A percentile compares a stretch with the other conserved stretches of the same genome.
Evolutionary conservation across 2,113 vertebrate species (phyloP).

Genomic region (Salvelinus namaycush): DNA sequence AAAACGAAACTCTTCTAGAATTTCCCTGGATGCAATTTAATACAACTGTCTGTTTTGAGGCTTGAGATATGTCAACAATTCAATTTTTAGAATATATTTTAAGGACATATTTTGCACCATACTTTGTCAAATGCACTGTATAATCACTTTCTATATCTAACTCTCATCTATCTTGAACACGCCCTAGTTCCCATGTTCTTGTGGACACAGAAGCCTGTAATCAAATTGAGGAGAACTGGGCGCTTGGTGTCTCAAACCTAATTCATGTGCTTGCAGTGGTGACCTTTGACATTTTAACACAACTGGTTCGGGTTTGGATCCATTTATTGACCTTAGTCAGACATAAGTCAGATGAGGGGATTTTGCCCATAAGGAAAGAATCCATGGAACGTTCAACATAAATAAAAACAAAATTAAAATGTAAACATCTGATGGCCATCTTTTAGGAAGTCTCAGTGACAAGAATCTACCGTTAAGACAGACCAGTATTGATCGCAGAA

Average conservation of each 20-base stretch:
- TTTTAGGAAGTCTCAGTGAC: slow-evolving; percentile 24
- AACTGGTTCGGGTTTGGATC: slow-evolving; percentile 35
- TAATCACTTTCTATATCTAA: slow-evolving; percentile 30
- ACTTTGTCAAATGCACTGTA: slow-evolving; percentile 18
- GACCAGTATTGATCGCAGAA: slow-evolving; percentile 48
- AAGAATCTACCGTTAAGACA: slow-evolving; percentile 24
- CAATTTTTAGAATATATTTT: not conserved
- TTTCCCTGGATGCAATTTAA: not conserved
- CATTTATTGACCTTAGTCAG: slow-evolving; percentile 71
- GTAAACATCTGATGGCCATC: slow-evolving; percentile 36
- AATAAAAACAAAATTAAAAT: slow-evolving; percentile 58
- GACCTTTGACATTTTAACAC: slow-evolving; percentile 71
- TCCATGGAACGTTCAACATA: slow-evolving; percentile 58
- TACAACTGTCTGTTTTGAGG: not conserved
- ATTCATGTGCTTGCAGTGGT: slow-evolving; percentile 64
- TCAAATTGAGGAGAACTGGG: slow-evolving; percentile 65
- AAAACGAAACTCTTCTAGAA: slow-evolving; percentile 40
- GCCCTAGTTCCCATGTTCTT: slow-evolving; percentile 35
- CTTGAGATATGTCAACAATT: not conserved
- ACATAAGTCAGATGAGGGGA: slow-evolving; percentile 64
- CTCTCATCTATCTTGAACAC: slow-evolving; percentile 19
- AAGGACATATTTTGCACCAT: not conserved
- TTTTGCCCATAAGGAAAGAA: slow-evolving; percentile 49
- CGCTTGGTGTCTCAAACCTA: slow-evolving; percentile 63
- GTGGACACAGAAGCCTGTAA: slow-evolving; percentile 56